Base-by-base conservation (phyloP, 2,888 invertebrate species). In the Protophormia terraenovae region DNA sequence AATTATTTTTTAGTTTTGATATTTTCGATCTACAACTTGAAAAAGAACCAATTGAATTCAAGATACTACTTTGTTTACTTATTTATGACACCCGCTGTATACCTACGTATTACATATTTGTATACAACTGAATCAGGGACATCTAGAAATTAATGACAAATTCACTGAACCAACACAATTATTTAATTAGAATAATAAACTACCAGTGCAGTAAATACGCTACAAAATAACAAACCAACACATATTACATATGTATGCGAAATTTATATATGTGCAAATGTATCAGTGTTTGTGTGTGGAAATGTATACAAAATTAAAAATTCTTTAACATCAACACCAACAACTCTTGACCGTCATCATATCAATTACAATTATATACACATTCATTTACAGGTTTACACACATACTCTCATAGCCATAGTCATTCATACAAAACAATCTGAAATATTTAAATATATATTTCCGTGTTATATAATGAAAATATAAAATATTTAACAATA, bases 401-500 rank as follows among this genome's bases (percentile, higher is more conserved):
- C 38, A 55, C 2, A 76, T n/a, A 24, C n/a, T 24, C 6, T 1
- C n/a, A 45, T 22, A 3, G 12, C 22, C 16, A 38, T n/a, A 24
- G 41, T 7, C 29, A 38, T 32, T 73, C 10, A n/a, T 27, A n/a
- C 19, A 38, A 14, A 69, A 47, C 22, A 62, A 41, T 47, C 22
- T 12, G 66, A 29, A 78, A 76, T 16, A 47, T 64, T 75, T 71
- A 47, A 85, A 73, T 71, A 50, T 50, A 12, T 50, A 73, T 85
- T n/a, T 78, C 64, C 45, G 29, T 64, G 38, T 38, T 58, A 55
- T 55, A 72, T 72, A 73, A 73, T 78, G 78, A 67, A 55, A 67
- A 66, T 66, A 73, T 78, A 45, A 82, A 82, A 82, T 82, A 82
- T 82, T 82, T 55, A 76, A 69, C 50, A 53, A 76, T 67, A 60